Base-by-base conservation (phyloP, 2,797 vertebrate genomes). In the Ctenopoma multispine region DNA sequence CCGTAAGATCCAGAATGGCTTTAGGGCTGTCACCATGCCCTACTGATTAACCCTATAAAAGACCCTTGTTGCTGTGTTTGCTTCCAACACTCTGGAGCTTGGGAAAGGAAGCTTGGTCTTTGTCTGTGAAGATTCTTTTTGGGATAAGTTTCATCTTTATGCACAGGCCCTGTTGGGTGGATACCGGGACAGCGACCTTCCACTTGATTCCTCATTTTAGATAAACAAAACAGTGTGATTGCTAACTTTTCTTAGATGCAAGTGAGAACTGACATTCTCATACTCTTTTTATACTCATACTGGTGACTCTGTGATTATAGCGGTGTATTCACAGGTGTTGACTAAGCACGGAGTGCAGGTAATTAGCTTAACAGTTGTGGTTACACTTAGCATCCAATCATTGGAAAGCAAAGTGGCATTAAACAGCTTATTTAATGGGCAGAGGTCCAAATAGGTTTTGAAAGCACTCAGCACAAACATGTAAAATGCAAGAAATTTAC, bases 351-450 rank as follows among this genome's bases (percentile, higher is more conserved):
- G 36, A 48, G 18, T 1, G 2, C 20, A 1, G 14, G 41, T 41
- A 12, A 64, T 55, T 38, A 27, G 36, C 49, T 15, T 15, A 63
- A 20, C 23, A 38, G 54, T 53, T 41, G 38, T 12, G 29, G 60
- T 23, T 63, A n/a, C 56, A 36, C 69, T 55, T 57, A 10, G 55
- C 34, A 68, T 10, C 44, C 23, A 41, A 65, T 65, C 38, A 56
- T 44, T 18, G 8, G 11, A 24, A 41, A 23, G 34, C 31, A 20
- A 51, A 40, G 49, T 2, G 1, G 17, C 34, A 17, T n/a, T 38
- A 54, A 49, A 17, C 18, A 36, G 31, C 20, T 44, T 29, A n/a
- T 67, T 56, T 18, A n/a, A 54, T 6, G 2, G 21, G 56, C 14
- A 58, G 14, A 63, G 40, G 23, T 24, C 56, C 67, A 55, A 4